phyloP scores from a whole-genome alignment of 1,140 invertebrate genomes.

The Aradophagus sp. region DNA sequence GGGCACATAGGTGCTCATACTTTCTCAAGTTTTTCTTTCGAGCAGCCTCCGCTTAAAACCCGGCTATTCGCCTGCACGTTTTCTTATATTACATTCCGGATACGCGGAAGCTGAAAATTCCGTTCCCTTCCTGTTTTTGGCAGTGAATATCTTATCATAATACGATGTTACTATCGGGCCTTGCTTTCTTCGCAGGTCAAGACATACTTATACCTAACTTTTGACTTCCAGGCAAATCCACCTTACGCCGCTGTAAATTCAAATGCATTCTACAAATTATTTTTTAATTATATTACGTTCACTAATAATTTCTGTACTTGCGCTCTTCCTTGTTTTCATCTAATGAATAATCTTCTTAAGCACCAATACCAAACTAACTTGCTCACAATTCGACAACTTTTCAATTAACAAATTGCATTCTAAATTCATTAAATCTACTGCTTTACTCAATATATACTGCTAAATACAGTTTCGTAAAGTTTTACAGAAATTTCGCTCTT shows the following conservation, averaged over 20 bases:
- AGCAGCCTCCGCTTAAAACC: slow-evolving; percentile 30
- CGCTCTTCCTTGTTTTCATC: too few species aligned
- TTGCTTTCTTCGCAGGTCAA: slow-evolving; percentile 21
- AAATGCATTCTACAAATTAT: neutral
- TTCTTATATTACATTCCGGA: slow-evolving; percentile 67
- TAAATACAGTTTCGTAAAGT: too few species aligned
- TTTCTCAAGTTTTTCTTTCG: slow-evolving; percentile 37
- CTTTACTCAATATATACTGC: too few species aligned
- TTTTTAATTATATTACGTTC: too few species aligned
- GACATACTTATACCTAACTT: slow-evolving; percentile 39
- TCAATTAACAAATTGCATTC: too few species aligned
- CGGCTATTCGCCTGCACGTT: slow-evolving; percentile 60
- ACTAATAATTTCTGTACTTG: too few species aligned
- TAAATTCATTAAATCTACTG: too few species aligned
- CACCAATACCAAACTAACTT: too few species aligned
- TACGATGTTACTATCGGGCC: slow-evolving; percentile 49
- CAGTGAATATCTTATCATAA: slow-evolving; percentile 71
- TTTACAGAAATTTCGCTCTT: too few species aligned
- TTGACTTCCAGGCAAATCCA: slow-evolving; percentile 44
- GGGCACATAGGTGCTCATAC: slow-evolving; percentile 34
- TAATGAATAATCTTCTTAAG: too few species aligned
- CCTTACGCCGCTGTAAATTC: slow-evolving; percentile 31
- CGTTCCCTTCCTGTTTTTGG: slow-evolving; percentile 63
- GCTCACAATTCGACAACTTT: too few species aligned
- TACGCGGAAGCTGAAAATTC: slow-evolving; percentile 63